Conservation (phyloP, 2,113 vertebrate species). For the Chiloscyllium plagiosum region DNA sequence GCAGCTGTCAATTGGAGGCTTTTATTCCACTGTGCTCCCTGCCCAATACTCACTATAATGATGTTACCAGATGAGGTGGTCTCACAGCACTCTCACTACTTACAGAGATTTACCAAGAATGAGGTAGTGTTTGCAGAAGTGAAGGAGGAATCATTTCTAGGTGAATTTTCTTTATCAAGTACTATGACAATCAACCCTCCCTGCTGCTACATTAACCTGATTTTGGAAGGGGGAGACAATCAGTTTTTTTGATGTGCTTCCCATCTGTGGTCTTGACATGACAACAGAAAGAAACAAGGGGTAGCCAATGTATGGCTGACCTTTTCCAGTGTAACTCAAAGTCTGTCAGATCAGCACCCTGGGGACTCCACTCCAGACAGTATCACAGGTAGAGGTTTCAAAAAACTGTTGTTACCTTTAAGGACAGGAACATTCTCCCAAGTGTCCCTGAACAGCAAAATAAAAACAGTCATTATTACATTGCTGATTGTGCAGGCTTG, state of each 20-base stretch:
- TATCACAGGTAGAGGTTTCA: not conserved
- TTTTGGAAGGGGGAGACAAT: not conserved
- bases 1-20: slow-evolving; percentile 43
- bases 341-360: not conserved
- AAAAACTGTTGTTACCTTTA: too few species aligned
- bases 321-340: not conserved
- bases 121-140: not conserved
- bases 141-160: not conserved
- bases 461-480: not conserved
- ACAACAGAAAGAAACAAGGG: not conserved
- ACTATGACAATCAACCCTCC: not conserved
- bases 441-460: not conserved
- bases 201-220: not conserved
- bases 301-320: not conserved
- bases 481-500: not conserved
- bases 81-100: too few species aligned
- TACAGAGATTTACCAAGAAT: not conserved
- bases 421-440: not conserved
- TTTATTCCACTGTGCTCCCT: slow-evolving; percentile 39
- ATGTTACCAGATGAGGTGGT: not conserved
- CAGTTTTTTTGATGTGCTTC: not conserved
- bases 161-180: not conserved
- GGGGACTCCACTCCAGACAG: not conserved
- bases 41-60: not conserved
- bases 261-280: not conserved